A percentile compares a stretch with the other conserved stretches of the same genome.
Evolutionary conservation across 2,797 vertebrate genomes (phyloP).

Genomic region (Philypnodon macrostomus): DNA sequence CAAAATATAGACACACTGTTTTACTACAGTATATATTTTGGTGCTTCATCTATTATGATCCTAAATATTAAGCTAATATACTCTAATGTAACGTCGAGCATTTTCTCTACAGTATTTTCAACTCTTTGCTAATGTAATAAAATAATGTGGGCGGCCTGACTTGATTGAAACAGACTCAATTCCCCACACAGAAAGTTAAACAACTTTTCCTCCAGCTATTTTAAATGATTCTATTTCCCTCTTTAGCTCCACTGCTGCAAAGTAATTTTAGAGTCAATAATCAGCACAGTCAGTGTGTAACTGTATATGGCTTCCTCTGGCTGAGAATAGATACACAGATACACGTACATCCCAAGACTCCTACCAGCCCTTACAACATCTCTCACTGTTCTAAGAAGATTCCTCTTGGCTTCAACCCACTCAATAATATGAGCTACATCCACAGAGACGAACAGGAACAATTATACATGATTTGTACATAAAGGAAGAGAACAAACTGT

Average conservation of each 20-base stretch:
- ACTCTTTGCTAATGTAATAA: not conserved
- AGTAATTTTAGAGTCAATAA: conserved; percentile 1
- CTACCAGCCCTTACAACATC: conserved; percentile 17
- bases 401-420: conserved; percentile 32
- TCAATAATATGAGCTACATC: too few species aligned
- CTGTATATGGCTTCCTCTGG: not conserved
- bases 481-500: too few species aligned
- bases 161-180: not conserved
- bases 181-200: not conserved
- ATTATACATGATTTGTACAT: too few species aligned
- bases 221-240: not conserved
- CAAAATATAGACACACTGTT: too few species aligned
- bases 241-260: not conserved
- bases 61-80: too few species aligned
- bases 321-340: not conserved
- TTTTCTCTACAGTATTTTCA: too few species aligned
- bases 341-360: not conserved
- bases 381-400: conserved; percentile 22
- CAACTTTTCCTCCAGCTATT: not conserved
- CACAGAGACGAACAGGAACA: not conserved
- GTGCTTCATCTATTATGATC: too few species aligned
- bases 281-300: not conserved
- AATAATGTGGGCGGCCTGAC: too few species aligned
- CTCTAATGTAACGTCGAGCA: too few species aligned
- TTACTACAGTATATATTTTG: too few species aligned